Conservation (phyloP, 2,113 vertebrate species). For the Corythornis madagascariensis region DNA sequence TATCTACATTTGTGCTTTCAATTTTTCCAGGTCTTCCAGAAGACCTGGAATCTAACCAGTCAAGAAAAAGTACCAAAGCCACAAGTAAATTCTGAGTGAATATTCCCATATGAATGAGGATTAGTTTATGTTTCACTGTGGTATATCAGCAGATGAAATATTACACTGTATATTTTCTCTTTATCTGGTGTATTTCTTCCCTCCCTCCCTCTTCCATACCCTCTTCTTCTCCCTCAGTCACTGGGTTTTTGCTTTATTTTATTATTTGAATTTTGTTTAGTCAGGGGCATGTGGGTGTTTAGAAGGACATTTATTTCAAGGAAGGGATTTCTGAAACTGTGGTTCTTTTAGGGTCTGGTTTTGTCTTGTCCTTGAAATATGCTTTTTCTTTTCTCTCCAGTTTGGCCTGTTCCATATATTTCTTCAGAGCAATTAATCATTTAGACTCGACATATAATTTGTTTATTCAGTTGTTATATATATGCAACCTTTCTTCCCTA, state of each 20-base stretch:
- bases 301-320: not conserved
- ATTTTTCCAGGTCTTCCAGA: not conserved
- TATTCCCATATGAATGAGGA: constrained; percentile 46
- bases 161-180: constrained; percentile 6
- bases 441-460: constrained; percentile 30
- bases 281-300: not conserved
- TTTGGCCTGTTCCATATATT: constrained; percentile 18
- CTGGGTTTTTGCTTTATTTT: not conserved
- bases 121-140: constrained; percentile 10
- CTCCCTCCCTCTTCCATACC: not conserved
- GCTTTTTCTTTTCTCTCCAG: not conserved
- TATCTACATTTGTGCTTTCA: not conserved
- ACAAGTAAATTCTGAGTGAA: constrained; percentile 16
- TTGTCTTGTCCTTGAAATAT: constrained; percentile 39
- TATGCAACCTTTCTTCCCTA: constrained; percentile 12
- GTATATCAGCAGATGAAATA: constrained; percentile 23
- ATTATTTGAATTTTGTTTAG: constrained; percentile 7
- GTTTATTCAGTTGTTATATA: constrained; percentile 20
- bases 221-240: not conserved
- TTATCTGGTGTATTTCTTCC: constrained; percentile 43
- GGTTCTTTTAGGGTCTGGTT: not conserved
- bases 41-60: constrained; percentile 3
- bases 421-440: constrained; percentile 40
- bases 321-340: not conserved
- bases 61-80: constrained; percentile 26